These are phyloP conservation scores for Ciconia stormi DNA, from an alignment of 2,113 vertebrate species.

Conservation along the genomic window DNA sequence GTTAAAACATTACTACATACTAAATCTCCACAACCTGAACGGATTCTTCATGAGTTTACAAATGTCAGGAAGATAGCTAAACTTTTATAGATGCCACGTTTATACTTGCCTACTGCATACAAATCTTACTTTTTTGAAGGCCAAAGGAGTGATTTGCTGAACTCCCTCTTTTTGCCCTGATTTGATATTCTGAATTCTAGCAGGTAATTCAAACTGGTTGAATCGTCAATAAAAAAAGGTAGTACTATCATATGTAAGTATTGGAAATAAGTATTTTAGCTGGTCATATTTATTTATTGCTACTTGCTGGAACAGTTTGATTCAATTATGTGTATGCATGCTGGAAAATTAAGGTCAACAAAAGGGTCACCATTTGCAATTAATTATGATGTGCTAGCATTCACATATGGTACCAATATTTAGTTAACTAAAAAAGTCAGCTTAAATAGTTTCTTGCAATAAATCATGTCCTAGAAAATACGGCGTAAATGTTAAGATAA, in stretches of 20 bases:
- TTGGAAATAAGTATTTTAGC: conserved; percentile 61
- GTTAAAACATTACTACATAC: neutral
- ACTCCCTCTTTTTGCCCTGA: neutral
- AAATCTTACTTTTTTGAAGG: neutral
- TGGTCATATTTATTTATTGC: conserved; percentile 58
- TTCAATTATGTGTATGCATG: conserved; percentile 67
- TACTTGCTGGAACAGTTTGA: conserved; percentile 66
- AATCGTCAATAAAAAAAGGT: neutral
- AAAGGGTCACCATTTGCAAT: conserved; percentile 78
- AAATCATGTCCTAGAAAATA: conserved; percentile 76
- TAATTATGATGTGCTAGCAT: conserved; percentile 79
- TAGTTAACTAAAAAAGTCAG: conserved; percentile 76
- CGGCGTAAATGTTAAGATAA: conserved; percentile 72
- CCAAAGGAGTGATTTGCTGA: neutral
- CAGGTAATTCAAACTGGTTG: conserved; percentile 20
- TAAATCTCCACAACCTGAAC: neutral
- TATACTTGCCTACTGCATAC: neutral
- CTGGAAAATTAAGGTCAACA: conserved; percentile 71
- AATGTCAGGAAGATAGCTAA: neutral
- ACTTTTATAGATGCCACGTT: neutral
- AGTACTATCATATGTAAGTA: neutral
- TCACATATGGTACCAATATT: conserved; percentile 80
- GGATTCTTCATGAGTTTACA: neutral
- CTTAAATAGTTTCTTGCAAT: conserved; percentile 73
- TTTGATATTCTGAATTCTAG: conserved; percentile 1